These are phyloP conservation scores for Hyposoter dolosus DNA, from an alignment of 2,888 invertebrate genomes.

Conservation along the genomic window DNA sequence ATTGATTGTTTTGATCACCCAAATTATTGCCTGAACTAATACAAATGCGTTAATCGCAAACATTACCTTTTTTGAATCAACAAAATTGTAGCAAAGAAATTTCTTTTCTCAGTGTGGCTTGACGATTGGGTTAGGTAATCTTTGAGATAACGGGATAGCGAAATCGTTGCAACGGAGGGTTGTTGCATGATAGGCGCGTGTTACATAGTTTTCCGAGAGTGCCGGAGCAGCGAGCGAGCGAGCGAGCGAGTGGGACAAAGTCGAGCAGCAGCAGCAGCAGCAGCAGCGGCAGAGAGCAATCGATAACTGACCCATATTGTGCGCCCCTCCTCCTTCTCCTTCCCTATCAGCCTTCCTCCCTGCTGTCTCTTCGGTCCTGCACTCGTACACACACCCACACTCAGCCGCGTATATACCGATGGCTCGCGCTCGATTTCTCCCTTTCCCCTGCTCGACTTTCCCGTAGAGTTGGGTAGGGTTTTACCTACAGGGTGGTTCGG, in stretches of 20 bases:
- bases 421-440: conserved; percentile 65
- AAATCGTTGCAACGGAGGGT: conserved; percentile 67
- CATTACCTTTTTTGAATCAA: too few species aligned
- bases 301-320: conserved; percentile 84
- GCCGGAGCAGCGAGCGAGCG: conserved; percentile 28
- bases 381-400: conserved; percentile 41
- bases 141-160: conserved; percentile 81
- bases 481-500: conserved; percentile 44
- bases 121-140: conserved; percentile 64
- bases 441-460: conserved; percentile 27
- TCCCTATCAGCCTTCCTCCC: conserved; percentile 52
- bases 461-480: not conserved
- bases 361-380: conserved; percentile 54
- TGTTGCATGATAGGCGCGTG: conserved; percentile 78
- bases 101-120: too few species aligned
- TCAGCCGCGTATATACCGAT: conserved; percentile 39
- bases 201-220: conserved; percentile 77
- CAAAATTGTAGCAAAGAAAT: too few species aligned
- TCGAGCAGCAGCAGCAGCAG: conserved; percentile 65
- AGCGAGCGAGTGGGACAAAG: conserved; percentile 70
- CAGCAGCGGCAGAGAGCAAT: conserved; percentile 76
- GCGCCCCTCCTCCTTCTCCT: conserved; percentile 63
- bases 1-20: too few species aligned
- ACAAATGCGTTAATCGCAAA: too few species aligned
- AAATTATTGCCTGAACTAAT: too few species aligned